These are phyloP conservation scores for Leptinotarsa haldemani DNA, from an alignment of 2,888 invertebrate genomes.

Conservation along the genomic window DNA sequence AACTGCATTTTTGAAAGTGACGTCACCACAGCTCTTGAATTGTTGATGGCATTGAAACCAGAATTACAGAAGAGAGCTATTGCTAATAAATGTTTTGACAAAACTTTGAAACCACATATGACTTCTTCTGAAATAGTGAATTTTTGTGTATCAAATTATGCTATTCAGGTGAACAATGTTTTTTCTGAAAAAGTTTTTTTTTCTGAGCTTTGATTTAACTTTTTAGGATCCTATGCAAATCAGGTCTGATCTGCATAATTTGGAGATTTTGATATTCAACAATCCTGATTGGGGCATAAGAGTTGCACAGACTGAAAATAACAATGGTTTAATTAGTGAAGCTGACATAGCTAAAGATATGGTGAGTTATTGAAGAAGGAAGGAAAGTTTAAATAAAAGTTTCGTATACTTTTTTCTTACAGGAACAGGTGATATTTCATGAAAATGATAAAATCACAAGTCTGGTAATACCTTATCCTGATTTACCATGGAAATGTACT, in stretches of 20 bases:
- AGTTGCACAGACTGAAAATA: conserved; percentile 67
- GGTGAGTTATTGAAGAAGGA: conserved; percentile 58
- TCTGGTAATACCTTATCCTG: conserved; percentile 70
- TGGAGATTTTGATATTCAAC: conserved; percentile 75
- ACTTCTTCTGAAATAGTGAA: conserved; percentile 74
- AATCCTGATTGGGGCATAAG: conserved; percentile 82
- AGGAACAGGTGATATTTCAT: conserved; percentile 70
- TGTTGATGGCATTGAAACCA: conserved; percentile 75
- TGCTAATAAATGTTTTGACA: conserved; percentile 69
- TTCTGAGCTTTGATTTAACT: conserved; percentile 6
- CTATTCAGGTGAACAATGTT: conserved; percentile 58
- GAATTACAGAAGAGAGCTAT: conserved; percentile 73
- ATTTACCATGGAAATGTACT: conserved; percentile 73
- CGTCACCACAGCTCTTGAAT: conserved; percentile 72
- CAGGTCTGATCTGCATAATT: conserved; percentile 72
- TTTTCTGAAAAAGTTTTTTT: neutral
- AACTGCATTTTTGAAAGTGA: conserved; percentile 76
- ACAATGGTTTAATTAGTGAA: conserved; percentile 57
- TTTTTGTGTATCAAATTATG: conserved; percentile 67
- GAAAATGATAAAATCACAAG: conserved; percentile 70
- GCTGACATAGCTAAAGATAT: conserved; percentile 61
- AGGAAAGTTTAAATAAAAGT: neutral
- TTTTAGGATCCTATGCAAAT: conserved; percentile 65
- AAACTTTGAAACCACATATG: conserved; percentile 69
- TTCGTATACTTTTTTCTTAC: conserved; percentile 47